Conservation (phyloP, 2,888 invertebrate species). For the Trypoxylon attenuatum region DNA sequence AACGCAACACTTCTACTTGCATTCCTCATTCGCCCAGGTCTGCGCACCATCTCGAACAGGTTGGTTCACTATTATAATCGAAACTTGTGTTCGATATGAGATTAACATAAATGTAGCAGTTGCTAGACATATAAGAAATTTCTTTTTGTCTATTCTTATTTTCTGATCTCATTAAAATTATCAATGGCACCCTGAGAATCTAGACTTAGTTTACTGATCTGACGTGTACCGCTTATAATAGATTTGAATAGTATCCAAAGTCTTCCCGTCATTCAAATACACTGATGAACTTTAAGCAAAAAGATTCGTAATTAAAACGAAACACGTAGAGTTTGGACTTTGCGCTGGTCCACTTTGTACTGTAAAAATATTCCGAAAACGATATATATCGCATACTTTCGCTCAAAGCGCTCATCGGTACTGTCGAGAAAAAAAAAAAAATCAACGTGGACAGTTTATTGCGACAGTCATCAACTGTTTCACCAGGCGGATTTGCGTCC, state of each 20-base stretch:
- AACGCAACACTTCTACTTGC: conserved; percentile 85
- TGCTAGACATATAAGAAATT: too few relatives aligned
- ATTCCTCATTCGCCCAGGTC: conserved; percentile 83
- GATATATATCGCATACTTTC: neutral
- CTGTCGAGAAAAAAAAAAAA: too few relatives aligned
- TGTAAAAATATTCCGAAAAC: neutral
- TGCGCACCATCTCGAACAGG: conserved; percentile 88
- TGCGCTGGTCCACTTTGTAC: neutral
- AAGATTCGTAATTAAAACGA: too few relatives aligned
- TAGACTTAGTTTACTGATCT: too few relatives aligned
- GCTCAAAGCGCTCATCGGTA: neutral
- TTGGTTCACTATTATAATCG: conserved; percentile 70
- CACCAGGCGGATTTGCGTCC: neutral
- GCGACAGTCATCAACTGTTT: too few relatives aligned
- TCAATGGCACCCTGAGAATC: too few relatives aligned
- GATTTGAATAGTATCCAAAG: too few relatives aligned
- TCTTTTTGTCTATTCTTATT: too few relatives aligned
- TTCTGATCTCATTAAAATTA: too few relatives aligned
- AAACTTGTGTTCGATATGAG: neutral
- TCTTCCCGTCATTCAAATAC: too few relatives aligned
- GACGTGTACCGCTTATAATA: too few relatives aligned
- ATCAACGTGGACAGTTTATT: neutral
- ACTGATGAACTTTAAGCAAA: too few relatives aligned
- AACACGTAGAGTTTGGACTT: neutral
- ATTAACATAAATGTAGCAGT: neutral